These are phyloP conservation scores for Pogona vitticeps DNA, from an alignment of 2,113 vertebrate species.

Conservation along the genomic window DNA sequence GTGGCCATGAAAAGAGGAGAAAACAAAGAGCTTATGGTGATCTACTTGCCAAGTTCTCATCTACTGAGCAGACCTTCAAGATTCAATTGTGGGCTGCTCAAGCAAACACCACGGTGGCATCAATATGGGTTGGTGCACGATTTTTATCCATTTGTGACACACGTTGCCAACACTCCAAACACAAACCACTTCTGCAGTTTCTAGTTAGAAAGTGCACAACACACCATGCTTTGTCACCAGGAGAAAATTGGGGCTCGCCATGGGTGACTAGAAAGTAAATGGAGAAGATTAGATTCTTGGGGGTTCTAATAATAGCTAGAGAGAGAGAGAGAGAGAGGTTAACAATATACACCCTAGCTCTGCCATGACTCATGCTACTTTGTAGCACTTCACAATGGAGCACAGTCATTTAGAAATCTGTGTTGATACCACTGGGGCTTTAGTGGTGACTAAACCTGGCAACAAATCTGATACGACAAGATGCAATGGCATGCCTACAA, in stretches of 20 bases:
- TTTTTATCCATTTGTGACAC: background rate
- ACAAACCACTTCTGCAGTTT: background rate
- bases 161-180: background rate
- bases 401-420: background rate
- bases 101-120: background rate
- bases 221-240: background rate
- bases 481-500: fast-evolving
- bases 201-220: background rate
- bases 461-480: background rate
- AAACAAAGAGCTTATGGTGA: background rate
- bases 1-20: background rate
- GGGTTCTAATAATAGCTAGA: background rate
- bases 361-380: background rate
- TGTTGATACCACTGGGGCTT: background rate
- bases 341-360: background rate
- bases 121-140: background rate
- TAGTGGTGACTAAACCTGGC: fast-evolving
- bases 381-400: fast-evolving
- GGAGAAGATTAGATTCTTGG: background rate
- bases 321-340: background rate
- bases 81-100: background rate
- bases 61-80: background rate
- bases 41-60: background rate
- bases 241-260: background rate
- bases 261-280: background rate